phyloP scores from a whole-genome alignment of 2,797 vertebrate genomes.

The Girardinus metallicus region DNA sequence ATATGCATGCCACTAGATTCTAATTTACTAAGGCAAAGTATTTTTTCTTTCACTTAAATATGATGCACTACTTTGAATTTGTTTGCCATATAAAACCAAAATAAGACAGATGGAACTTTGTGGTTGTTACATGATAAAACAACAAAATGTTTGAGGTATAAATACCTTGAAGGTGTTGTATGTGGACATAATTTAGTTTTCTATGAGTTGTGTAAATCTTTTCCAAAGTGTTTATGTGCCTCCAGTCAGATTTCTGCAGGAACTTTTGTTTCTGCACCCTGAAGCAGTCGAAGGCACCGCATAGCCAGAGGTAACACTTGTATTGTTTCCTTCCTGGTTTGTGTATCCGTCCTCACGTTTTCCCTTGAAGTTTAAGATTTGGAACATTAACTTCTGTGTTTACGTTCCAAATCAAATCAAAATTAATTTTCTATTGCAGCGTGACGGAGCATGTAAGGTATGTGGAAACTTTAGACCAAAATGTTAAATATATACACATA shows the following conservation, averaged over 20 bases:
- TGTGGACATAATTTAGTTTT: background rate
- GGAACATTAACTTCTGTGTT: background rate
- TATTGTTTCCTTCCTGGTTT: background rate
- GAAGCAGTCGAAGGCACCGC: background rate
- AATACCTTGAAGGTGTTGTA: background rate
- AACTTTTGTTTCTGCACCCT: background rate
- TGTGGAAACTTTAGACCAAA: slow-evolving; percentile 8
- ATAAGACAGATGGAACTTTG: background rate
- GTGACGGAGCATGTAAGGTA: background rate
- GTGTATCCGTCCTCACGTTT: background rate
- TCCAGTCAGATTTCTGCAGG: background rate
- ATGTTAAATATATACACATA: background rate
- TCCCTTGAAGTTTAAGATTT: background rate
- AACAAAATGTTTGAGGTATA: background rate
- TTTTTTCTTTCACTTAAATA: background rate
- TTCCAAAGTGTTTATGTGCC: background rate
- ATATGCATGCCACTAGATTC: background rate
- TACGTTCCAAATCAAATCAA: background rate
- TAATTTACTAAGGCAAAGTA: background rate
- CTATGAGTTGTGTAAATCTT: background rate
- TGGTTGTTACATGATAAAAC: background rate
- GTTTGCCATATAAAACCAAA: background rate
- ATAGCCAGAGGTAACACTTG: background rate
- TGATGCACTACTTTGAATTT: background rate
- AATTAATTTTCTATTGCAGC: slow-evolving; percentile 3